These are phyloP conservation scores for Drosophila longiperda DNA, from an alignment of 2,888 invertebrate species.

Conservation along the genomic window DNA sequence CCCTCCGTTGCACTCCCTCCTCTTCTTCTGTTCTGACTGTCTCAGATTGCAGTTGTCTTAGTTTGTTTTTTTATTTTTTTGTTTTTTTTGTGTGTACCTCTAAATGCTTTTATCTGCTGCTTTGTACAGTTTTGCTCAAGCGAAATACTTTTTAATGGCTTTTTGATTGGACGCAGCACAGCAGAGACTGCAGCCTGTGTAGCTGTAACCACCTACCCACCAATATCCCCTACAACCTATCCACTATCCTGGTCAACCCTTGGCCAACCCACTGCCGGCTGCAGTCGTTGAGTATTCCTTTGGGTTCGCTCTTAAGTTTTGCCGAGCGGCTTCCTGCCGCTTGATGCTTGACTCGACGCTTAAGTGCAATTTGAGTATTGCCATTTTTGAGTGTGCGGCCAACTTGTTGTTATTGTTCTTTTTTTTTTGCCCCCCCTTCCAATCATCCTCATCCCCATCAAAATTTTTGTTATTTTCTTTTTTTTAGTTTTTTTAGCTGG, in stretches of 20 bases:
- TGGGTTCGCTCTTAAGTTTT: slow-evolving; percentile 56
- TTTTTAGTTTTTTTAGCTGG: slow-evolving; percentile 38
- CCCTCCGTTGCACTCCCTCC: slow-evolving; percentile 4
- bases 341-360: slow-evolving; percentile 75
- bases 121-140: slow-evolving; percentile 82
- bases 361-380: slow-evolving; percentile 76
- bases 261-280: background rate
- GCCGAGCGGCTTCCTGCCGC: slow-evolving; percentile 70
- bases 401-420: slow-evolving; percentile 9
- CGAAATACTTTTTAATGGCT: slow-evolving; percentile 84
- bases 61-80: slow-evolving; percentile 4
- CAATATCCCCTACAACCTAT: too few relatives aligned
- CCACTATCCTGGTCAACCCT: background rate
- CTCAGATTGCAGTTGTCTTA: slow-evolving; percentile 12
- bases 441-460: slow-evolving; percentile 14
- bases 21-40: slow-evolving; percentile 1
- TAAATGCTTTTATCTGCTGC: slow-evolving; percentile 68
- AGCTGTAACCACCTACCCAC: too few relatives aligned
- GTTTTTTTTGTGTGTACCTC: slow-evolving; percentile 8
- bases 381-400: slow-evolving; percentile 62
- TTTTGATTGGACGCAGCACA: slow-evolving; percentile 82
- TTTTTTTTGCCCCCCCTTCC: background rate
- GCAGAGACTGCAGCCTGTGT: slow-evolving; percentile 39
- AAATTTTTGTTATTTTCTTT: slow-evolving; percentile 10
- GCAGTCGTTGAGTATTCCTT: slow-evolving; percentile 18